A percentile compares a stretch with the other conserved stretches of the same genome.
These are phyloP conservation scores for Micronycteris hirsuta DNA, from an alignment of 2,113 vertebrate species.

Conservation along the genomic window DNA sequence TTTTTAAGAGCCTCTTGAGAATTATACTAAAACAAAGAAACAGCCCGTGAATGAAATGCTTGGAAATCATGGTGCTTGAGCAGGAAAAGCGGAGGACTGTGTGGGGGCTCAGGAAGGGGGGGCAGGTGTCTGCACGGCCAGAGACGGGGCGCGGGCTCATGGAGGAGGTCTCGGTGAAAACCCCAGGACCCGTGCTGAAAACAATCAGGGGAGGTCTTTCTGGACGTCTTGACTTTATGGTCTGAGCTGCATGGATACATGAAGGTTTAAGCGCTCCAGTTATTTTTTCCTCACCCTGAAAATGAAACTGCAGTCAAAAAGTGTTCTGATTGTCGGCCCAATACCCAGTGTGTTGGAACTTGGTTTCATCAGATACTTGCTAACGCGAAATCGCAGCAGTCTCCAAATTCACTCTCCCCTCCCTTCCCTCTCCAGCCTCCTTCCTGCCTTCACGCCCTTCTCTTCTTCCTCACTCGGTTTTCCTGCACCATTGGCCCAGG, in stretches of 20 bases:
- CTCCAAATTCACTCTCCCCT: too few relatives aligned
- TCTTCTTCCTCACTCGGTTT: background rate
- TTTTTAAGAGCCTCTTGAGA: background rate
- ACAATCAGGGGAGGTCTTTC: rapidly evolving
- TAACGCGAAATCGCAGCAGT: rapidly evolving
- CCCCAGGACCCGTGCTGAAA: too few relatives aligned
- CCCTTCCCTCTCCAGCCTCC: background rate
- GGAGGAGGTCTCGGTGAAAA: rapidly evolving
- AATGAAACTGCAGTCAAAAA: background rate
- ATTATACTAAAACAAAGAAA: background rate
- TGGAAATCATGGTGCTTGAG: background rate
- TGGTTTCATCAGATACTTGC: background rate
- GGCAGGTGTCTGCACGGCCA: rapidly evolving
- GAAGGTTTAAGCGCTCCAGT: background rate
- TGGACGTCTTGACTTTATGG: background rate
- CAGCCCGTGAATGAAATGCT: background rate
- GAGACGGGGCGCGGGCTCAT: rapidly evolving
- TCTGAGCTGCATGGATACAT: background rate
- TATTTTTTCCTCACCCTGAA: background rate
- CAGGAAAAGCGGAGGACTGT: background rate
- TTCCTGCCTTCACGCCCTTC: too few relatives aligned
- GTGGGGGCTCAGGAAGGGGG: rapidly evolving
- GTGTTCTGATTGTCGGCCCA: background rate
- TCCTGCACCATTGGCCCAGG: background rate
- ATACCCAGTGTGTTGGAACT: background rate